Conservation (phyloP, 2,888 invertebrate species). For the Malacosoma neustria region DNA sequence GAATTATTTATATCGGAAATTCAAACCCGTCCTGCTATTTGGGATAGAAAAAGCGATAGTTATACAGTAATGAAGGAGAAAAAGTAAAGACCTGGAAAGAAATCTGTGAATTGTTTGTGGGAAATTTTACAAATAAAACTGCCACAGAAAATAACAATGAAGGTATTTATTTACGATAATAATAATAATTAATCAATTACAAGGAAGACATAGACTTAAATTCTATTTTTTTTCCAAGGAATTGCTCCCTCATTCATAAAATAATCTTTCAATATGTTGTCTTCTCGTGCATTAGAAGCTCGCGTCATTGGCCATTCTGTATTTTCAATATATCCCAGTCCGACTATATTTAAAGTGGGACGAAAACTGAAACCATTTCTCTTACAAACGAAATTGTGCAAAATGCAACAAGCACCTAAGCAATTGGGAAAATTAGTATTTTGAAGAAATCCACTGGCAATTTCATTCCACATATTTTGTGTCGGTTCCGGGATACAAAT, state of each 20-base stretch:
- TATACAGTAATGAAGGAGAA: conserved; percentile 17
- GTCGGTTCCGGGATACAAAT: conserved; percentile 17
- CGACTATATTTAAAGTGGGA: conserved; percentile 13
- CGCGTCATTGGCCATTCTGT: conserved; percentile 12
- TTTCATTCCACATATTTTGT: conserved; percentile 15
- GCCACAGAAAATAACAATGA: conserved; percentile 18
- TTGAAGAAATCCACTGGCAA: conserved; percentile 15
- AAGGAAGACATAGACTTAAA: conserved; percentile 15
- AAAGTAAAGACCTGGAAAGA: conserved; percentile 20
- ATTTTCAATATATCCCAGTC: conserved; percentile 15
- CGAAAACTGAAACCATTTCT: conserved; percentile 12
- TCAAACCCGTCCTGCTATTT: conserved; percentile 18
- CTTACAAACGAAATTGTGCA: conserved; percentile 14
- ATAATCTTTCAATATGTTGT: conserved; percentile 17
- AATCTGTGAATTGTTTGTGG: conserved; percentile 17
- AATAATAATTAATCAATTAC: conserved; percentile 14
- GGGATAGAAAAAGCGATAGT: conserved; percentile 17
- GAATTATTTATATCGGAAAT: conserved; percentile 18
- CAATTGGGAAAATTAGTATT: conserved; percentile 16
- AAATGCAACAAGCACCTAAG: conserved; percentile 15
- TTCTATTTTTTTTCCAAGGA: conserved; percentile 18
- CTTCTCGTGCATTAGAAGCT: conserved; percentile 15
- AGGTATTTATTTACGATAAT: too few relatives aligned
- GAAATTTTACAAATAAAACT: conserved; percentile 15
- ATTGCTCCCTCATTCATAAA: conserved; percentile 19